Percentiles rank a stretch among this genome's conserved stretches.
phyloP scores from a whole-genome alignment of 2,888 invertebrate genomes.

The Macrosiphum euphorbiae region DNA sequence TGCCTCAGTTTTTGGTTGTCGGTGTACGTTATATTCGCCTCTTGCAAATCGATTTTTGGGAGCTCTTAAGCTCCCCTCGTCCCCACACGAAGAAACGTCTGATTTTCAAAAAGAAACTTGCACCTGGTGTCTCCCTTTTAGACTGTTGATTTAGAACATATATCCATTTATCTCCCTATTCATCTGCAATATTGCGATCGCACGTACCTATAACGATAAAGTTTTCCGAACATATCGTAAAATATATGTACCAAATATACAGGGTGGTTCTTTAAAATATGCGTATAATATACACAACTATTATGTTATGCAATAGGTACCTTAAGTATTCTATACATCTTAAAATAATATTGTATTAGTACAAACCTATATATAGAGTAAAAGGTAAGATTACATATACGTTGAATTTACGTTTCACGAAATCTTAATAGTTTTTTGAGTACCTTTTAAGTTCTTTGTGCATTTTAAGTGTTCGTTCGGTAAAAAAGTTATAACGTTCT shows the following conservation, averaged over 20 bases:
- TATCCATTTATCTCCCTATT: conserved; percentile 56
- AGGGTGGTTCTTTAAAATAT: background rate
- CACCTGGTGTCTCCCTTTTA: conserved; percentile 60
- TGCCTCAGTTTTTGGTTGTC: background rate
- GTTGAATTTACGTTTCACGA: too few relatives aligned
- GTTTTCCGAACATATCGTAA: conserved; percentile 23
- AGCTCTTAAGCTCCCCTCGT: conserved; percentile 51
- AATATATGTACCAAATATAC: background rate
- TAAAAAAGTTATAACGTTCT: too few relatives aligned
- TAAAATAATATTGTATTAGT: background rate
- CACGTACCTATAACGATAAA: conserved; percentile 38
- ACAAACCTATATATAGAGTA: background rate
- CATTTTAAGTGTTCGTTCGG: background rate
- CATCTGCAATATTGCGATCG: conserved; percentile 41
- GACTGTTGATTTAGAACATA: conserved; percentile 47
- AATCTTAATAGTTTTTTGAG: background rate
- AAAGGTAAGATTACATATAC: too few relatives aligned
- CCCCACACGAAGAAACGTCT: conserved; percentile 14
- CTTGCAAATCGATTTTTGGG: conserved; percentile 38
- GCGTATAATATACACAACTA: background rate
- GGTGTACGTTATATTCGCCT: background rate
- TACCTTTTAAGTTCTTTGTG: background rate
- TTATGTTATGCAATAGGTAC: background rate
- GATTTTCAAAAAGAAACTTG: conserved; percentile 59
- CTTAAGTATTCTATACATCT: background rate